Conservation (phyloP, 1,140 invertebrate species). For the Lepidostoma basale region DNA sequence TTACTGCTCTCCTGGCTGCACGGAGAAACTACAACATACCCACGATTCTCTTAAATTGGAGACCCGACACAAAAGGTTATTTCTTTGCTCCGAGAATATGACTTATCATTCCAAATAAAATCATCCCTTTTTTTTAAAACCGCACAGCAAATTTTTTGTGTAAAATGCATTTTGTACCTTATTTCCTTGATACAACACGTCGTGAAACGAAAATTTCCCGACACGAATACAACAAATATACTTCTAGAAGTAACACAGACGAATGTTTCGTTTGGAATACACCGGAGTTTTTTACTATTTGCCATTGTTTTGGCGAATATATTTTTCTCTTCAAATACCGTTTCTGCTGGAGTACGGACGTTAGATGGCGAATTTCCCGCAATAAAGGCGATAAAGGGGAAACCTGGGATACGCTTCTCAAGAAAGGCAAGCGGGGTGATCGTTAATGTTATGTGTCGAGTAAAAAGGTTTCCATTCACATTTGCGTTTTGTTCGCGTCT, state of each 20-base stretch:
- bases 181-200: not conserved
- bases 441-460: not conserved
- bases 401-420: not conserved
- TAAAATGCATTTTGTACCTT: not conserved
- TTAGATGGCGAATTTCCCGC: conserved; percentile 11
- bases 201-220: not conserved
- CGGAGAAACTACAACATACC: no score
- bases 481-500: not conserved
- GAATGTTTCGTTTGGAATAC: no score
- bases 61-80: not conserved
- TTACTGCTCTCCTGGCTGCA: conserved; percentile 2
- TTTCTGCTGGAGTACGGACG: not conserved
- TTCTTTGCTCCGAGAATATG: not conserved
- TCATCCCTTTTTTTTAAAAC: not conserved
- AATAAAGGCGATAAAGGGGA: conserved; percentile 25
- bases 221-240: not conserved
- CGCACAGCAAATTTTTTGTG: not conserved
- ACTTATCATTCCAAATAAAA: not conserved
- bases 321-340: no score
- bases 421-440: not conserved
- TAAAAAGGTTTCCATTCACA: not conserved
- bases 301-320: no score
- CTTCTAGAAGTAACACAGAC: no score
- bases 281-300: no score
- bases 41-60: not conserved